Conservation (phyloP, 2,888 invertebrate species). For the Amblyteles armatorius region DNA sequence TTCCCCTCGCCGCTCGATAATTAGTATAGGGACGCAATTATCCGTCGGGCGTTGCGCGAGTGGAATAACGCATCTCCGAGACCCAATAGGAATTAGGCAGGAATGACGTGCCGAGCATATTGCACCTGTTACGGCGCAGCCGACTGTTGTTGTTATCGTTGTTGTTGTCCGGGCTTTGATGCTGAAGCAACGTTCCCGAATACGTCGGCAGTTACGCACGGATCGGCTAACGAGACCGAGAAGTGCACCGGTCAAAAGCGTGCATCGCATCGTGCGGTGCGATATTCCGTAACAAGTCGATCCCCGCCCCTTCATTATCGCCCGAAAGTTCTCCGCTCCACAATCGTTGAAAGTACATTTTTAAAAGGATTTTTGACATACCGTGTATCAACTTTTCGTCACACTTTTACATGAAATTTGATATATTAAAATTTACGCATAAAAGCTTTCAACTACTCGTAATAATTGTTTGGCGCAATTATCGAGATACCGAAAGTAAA, state of each 20-base stretch:
- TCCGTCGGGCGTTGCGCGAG: slow-evolving; percentile 8
- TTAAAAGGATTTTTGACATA: no score
- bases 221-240: no score
- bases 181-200: neutral
- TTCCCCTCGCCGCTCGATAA: slow-evolving; percentile 22
- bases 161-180: neutral
- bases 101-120: neutral
- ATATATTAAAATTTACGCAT: no score
- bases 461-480: no score
- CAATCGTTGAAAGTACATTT: neutral
- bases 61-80: neutral
- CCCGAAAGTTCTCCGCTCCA: slow-evolving; percentile 3
- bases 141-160: slow-evolving; percentile 6
- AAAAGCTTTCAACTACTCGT: no score
- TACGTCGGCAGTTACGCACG: neutral
- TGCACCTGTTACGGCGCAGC: slow-evolving; percentile 23
- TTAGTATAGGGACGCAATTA: slow-evolving; percentile 53
- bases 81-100: slow-evolving; percentile 1
- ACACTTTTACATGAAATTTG: no score
- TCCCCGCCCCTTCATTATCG: slow-evolving; percentile 7
- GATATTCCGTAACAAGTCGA: slow-evolving; percentile 12
- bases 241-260: no score
- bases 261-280: neutral
- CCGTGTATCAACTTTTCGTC: no score
- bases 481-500: no score